Evolutionary conservation across 2,113 vertebrate genomes (phyloP).

Genomic region (Silurus meridionalis): DNA sequence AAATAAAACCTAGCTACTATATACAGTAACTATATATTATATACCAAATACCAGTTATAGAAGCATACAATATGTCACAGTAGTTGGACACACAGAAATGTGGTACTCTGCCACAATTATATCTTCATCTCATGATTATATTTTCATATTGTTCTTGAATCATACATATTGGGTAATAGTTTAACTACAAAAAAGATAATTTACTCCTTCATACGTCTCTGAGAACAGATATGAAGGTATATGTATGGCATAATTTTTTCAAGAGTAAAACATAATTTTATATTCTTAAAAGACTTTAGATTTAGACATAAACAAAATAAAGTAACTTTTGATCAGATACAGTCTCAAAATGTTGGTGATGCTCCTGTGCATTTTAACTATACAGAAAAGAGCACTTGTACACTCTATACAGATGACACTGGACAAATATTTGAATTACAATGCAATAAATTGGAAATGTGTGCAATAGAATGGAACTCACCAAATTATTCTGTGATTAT

Average conservation of each 20-base stretch:
- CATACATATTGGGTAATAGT: background rate
- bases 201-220: background rate
- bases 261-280: no score
- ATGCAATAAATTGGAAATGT: background rate
- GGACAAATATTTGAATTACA: background rate
- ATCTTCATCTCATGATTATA: background rate
- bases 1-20: slow-evolving; percentile 74
- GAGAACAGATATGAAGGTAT: background rate
- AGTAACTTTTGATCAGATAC: background rate
- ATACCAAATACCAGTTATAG: background rate
- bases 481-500: background rate
- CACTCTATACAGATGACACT: background rate
- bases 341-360: background rate
- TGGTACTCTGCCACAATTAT: no score
- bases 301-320: background rate
- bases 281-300: no score
- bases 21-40: slow-evolving; percentile 37
- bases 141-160: background rate
- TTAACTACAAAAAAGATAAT: background rate
- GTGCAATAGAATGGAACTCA: background rate
- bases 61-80: background rate
- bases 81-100: no score
- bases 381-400: background rate
- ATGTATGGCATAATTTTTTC: no score
- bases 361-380: background rate